phyloP scores from a whole-genome alignment of 2,888 invertebrate genomes.

The Acrocyrtus sp. region DNA sequence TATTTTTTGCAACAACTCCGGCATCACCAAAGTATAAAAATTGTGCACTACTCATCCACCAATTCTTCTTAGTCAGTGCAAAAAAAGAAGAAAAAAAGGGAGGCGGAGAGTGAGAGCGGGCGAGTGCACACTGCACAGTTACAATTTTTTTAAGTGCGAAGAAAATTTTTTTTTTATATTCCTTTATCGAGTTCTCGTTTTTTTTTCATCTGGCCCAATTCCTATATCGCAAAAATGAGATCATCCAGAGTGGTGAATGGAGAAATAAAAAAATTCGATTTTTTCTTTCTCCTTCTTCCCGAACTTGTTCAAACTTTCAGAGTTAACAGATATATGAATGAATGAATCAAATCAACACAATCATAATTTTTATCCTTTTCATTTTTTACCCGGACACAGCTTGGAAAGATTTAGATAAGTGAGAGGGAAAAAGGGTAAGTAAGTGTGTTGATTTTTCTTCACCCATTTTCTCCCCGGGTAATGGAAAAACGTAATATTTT shows the following conservation, averaged over 20 bases:
- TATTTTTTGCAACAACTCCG: not conserved
- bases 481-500: too few relatives aligned
- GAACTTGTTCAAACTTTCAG: not conserved
- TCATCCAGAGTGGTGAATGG: too few relatives aligned
- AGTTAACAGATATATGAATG: too few relatives aligned
- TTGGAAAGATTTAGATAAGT: conserved; percentile 5
- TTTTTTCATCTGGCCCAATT: not conserved
- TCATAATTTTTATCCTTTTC: conserved; percentile 16
- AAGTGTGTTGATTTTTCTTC: not conserved
- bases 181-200: conserved; percentile 3
- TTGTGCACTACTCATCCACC: not conserved
- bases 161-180: too few relatives aligned
- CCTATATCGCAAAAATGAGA: too few relatives aligned
- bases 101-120: too few relatives aligned
- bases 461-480: too few relatives aligned
- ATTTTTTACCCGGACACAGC: not conserved
- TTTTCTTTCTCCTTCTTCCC: too few relatives aligned
- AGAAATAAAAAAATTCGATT: too few relatives aligned
- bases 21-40: not conserved
- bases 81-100: not conserved
- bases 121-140: too few relatives aligned
- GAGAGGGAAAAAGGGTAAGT: not conserved
- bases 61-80: not conserved
- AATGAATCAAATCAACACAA: conserved; percentile 38
- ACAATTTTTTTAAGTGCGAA: too few relatives aligned